Percentiles rank a stretch among this genome's conserved stretches.
Evolutionary conservation across 2,888 invertebrate species (phyloP).

Genomic region (Buathra laborator): DNA sequence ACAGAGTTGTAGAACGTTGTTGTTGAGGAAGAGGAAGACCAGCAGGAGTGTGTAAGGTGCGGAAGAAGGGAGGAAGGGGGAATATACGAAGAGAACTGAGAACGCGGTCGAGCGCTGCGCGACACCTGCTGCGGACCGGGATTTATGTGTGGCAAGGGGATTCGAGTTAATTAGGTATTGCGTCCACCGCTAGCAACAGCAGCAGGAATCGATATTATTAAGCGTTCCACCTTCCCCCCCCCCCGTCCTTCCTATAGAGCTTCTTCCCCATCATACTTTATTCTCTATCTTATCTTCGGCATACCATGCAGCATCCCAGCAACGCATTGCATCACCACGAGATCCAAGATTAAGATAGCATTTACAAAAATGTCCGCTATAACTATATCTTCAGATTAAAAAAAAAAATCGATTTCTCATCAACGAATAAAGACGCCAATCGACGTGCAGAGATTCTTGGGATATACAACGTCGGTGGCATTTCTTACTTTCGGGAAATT

Average conservation of each 20-base stretch:
- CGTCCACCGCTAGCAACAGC: constrained; percentile 43
- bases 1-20: background rate
- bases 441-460: background rate
- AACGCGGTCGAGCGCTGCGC: constrained; percentile 59
- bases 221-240: constrained; percentile 14
- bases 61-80: background rate
- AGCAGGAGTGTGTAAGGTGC: constrained; percentile 19
- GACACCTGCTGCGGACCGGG: constrained; percentile 64
- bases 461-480: background rate
- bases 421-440: background rate
- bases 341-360: background rate
- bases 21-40: constrained; percentile 48
- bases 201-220: constrained; percentile 56
- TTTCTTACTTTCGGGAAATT: background rate
- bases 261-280: constrained; percentile 9
- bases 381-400: background rate
- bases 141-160: constrained; percentile 59
- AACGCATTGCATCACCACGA: background rate
- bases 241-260: constrained; percentile 11
- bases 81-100: constrained; percentile 13
- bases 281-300: background rate
- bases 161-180: constrained; percentile 59
- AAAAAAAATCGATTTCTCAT: background rate
- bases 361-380: background rate
- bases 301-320: constrained; percentile 8